Evolutionary conservation across 2,888 invertebrate genomes (phyloP), one percentile per base, ranked within the genome.

Genomic region (Amphimallon solstitiale): DNA sequence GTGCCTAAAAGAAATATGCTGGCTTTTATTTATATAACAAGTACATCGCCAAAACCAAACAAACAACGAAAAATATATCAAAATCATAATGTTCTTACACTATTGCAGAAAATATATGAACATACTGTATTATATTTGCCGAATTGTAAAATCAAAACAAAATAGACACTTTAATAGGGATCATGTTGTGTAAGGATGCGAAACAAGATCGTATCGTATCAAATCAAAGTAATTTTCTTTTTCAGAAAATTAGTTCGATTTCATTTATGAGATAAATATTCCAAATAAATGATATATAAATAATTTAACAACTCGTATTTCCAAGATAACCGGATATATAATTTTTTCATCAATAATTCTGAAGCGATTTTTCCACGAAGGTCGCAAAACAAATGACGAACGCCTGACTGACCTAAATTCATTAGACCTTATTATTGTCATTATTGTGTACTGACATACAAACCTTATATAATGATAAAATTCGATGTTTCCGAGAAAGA

Each of bases 331-430:
- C 51, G 51, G 14, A 12, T 14, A 35, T 29, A 29, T n/a, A n/a
- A n/a, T n/a, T n/a, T 51, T 51, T 15, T 34, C 14, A 37, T 56
- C 21, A 56, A 56, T 56, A 56, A 23, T 40, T 40, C 56, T 56
- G 17, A 7, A 9, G 12, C 7, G 23, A 43, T 40, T 56, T 56
- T 56, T 17, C 56, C 23, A 21, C 40, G 56, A 40, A 56, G 56
- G 56, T 23, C 40, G 29, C 29, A 29, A 29, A 29, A 40, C 40
- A 40, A 56, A 56, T 56, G 21, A 34, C 35, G 17, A n/a, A 15
- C 23, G 7, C 6, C 23, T 56, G 56, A n/a, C 23, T 56, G 56
- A 56, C 56, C 56, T 56, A 56, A 40, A 23, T 56, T 14, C 23
- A 56, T 29, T 34, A 37, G 17, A 38, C n/a, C 38, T 38, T 38